Percentiles rank a stretch among this genome's conserved stretches.
These are phyloP conservation scores for Epinephelus lanceolatus DNA, from an alignment of 2,113 vertebrate species.

Conservation along the genomic window DNA sequence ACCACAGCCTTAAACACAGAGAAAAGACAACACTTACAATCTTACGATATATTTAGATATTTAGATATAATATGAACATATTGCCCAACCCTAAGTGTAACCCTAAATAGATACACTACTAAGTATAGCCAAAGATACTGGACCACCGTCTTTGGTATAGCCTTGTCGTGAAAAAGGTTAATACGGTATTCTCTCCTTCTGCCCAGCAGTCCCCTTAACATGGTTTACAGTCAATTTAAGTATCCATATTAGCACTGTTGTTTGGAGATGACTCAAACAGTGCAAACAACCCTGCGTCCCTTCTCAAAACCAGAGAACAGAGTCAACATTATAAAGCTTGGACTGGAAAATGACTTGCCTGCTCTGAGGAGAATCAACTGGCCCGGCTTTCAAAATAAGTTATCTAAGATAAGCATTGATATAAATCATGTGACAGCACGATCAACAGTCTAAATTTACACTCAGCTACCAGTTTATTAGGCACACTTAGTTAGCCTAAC, in stretches of 20 bases:
- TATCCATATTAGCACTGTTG: slow-evolving; percentile 19
- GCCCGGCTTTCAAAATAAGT: background rate
- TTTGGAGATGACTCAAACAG: slow-evolving; percentile 39
- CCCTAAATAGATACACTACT: background rate
- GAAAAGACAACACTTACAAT: too few relatives aligned
- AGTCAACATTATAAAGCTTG: background rate
- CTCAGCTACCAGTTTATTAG: background rate
- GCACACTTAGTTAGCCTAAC: background rate
- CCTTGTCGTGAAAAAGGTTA: slow-evolving; percentile 11
- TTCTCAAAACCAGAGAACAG: slow-evolving; percentile 18
- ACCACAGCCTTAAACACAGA: too few relatives aligned
- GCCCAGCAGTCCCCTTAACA: background rate
- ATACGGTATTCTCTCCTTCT: background rate
- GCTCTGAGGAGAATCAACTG: slow-evolving; percentile 5
- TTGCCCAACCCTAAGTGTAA: background rate
- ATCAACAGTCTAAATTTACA: background rate
- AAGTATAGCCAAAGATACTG: background rate
- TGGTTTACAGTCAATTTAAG: slow-evolving; percentile 36
- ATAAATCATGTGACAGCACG: background rate
- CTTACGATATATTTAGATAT: too few relatives aligned
- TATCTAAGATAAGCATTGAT: background rate
- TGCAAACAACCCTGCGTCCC: background rate
- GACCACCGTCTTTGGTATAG: background rate
- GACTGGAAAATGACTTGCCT: slow-evolving; percentile 32
- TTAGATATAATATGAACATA: too few relatives aligned